A percentile compares a stretch with the other conserved stretches of the same genome.
phyloP scores from a whole-genome alignment of 2,113 vertebrate genomes.

The Thamnophis sirtalis region DNA sequence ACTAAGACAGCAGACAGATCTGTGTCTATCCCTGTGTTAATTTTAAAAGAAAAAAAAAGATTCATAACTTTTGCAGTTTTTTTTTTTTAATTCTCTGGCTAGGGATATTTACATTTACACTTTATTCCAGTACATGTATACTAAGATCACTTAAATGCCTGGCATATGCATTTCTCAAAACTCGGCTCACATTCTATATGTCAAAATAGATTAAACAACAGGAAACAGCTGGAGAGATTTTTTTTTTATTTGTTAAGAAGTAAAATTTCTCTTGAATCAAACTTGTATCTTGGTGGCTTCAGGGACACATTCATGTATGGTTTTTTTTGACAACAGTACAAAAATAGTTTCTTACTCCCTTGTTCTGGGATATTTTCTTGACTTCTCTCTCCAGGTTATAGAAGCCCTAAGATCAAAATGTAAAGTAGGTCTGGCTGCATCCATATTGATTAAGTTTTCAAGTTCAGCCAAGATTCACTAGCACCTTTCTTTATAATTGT shows the following conservation, averaged over 20 bases:
- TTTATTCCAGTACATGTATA: not conserved
- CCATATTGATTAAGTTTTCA: not conserved
- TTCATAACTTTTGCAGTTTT: not conserved
- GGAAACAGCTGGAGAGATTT: not conserved
- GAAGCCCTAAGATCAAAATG: not conserved
- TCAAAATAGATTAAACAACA: not conserved
- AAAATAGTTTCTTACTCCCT: not conserved
- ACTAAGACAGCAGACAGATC: not conserved
- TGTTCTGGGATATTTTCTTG: not conserved
- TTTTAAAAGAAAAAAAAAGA: not conserved
- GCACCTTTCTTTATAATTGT: not conserved
- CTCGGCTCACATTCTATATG: not conserved
- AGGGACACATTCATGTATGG: not conserved
- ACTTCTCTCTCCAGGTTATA: not conserved
- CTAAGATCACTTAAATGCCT: not conserved
- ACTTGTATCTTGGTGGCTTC: not conserved
- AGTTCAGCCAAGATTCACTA: not conserved
- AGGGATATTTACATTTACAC: not conserved
- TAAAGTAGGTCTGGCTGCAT: not conserved
- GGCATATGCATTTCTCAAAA: not conserved
- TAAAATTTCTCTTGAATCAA: not conserved
- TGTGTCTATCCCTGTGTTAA: not conserved
- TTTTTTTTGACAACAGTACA: not conserved
- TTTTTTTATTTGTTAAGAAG: not conserved
- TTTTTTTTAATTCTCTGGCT: not conserved